Evolutionary conservation across 1,140 invertebrate genomes (phyloP).

Genomic region (Notospermus geniculatus): DNA sequence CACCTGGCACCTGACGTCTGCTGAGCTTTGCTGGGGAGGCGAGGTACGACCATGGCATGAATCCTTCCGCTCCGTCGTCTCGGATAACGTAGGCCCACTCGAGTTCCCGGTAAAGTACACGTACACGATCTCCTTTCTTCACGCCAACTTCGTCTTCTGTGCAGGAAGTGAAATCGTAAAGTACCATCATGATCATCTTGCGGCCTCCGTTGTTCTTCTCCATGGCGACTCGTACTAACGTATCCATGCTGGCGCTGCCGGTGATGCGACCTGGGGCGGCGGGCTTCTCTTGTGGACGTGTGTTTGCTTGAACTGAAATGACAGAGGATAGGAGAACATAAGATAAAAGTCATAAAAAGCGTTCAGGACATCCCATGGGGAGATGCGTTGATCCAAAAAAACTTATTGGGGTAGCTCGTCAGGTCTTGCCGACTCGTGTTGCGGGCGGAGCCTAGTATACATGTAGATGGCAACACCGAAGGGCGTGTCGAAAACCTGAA

Average conservation of each 20-base stretch:
- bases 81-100: constrained; percentile 96
- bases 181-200: constrained; percentile 74
- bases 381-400: too few relatives aligned
- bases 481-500: too few relatives aligned
- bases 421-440: too few relatives aligned
- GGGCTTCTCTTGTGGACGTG: not conserved
- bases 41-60: constrained; percentile 69
- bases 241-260: constrained; percentile 5
- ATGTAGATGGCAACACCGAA: too few relatives aligned
- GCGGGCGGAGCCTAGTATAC: too few relatives aligned
- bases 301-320: too few relatives aligned
- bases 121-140: constrained; percentile 75
- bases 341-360: too few relatives aligned
- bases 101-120: constrained; percentile 89
- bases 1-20: constrained; percentile 19
- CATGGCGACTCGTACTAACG: not conserved
- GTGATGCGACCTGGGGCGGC: constrained; percentile 7
- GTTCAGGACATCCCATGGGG: too few relatives aligned
- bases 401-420: too few relatives aligned
- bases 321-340: too few relatives aligned
- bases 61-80: constrained; percentile 83
- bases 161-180: constrained; percentile 91
- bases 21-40: constrained; percentile 18
- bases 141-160: constrained; percentile 91
- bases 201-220: constrained; percentile 2